A percentile compares a stretch with the other conserved stretches of the same genome.
Conservation (phyloP, 1,140 invertebrate species). For the Drosophila leontia region DNA sequence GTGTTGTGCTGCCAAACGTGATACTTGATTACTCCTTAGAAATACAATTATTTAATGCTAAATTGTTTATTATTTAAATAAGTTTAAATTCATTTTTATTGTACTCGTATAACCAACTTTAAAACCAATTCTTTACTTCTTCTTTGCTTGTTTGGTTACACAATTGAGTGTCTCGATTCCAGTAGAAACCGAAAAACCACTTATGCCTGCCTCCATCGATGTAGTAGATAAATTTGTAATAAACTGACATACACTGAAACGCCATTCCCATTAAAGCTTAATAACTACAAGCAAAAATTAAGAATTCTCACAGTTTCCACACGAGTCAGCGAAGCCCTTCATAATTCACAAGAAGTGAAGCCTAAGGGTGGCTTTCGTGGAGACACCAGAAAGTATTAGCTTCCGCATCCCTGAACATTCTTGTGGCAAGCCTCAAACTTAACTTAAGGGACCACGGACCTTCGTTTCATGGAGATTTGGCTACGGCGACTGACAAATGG, state of each 20-base stretch:
- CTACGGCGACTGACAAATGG: constrained; percentile 29
- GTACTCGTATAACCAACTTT: not conserved
- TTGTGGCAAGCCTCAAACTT: constrained; percentile 28
- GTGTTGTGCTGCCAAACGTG: not conserved
- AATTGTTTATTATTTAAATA: too few species aligned
- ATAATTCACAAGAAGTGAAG: constrained; percentile 45
- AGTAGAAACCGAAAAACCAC: not conserved
- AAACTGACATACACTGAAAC: not conserved
- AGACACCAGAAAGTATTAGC: constrained; percentile 47
- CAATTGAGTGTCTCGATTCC: not conserved
- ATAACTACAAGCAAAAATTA: constrained; percentile 15
- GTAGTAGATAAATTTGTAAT: constrained; percentile 3
- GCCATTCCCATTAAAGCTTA: constrained; percentile 36
- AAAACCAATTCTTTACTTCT: not conserved
- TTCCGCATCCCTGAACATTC: constrained; percentile 53
- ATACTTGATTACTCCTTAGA: not conserved
- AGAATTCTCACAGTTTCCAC: constrained; percentile 10
- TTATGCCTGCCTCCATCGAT: not conserved
- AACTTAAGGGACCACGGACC: constrained; percentile 48
- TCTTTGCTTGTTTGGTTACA: not conserved
- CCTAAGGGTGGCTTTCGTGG: constrained; percentile 1
- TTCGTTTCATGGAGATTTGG: constrained; percentile 57
- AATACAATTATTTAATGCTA: not conserved
- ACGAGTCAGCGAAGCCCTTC: constrained; percentile 22
- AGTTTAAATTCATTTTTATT: not conserved